Evolutionary conservation across 2,113 vertebrate genomes (phyloP).

Genomic region (Candoia aspera): DNA sequence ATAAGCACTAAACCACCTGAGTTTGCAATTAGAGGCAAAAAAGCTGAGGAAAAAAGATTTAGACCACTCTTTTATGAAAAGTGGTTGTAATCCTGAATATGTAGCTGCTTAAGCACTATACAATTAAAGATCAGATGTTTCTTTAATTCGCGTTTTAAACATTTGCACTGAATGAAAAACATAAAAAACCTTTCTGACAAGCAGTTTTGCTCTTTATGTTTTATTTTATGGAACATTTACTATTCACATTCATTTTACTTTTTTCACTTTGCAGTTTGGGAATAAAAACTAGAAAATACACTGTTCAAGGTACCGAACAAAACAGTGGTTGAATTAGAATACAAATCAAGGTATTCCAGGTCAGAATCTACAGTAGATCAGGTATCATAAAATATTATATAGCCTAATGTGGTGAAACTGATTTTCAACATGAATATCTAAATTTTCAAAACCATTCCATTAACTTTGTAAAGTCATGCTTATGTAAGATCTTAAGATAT

Average conservation of each 20-base stretch:
- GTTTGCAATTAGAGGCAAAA: background rate
- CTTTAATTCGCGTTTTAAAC: background rate
- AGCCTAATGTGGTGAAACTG: background rate
- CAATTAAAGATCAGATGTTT: background rate
- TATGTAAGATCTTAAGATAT: background rate
- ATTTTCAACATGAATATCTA: background rate
- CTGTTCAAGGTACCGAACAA: background rate
- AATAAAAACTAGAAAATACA: background rate
- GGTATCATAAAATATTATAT: background rate
- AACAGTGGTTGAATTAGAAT: background rate
- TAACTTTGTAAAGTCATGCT: background rate
- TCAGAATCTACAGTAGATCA: background rate
- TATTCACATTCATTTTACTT: background rate
- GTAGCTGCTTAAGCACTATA: background rate
- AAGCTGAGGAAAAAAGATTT: background rate
- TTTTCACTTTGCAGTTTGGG: background rate
- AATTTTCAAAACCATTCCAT: too few relatives aligned
- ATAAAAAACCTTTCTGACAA: background rate
- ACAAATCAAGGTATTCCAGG: background rate
- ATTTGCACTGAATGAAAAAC: background rate
- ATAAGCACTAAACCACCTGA: background rate
- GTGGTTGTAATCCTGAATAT: background rate
- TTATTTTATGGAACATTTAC: background rate
- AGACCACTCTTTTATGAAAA: background rate
- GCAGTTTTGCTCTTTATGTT: background rate